Base-by-base conservation (phyloP, 2,113 vertebrate genomes). In the Gallinago paraguaiae region DNA sequence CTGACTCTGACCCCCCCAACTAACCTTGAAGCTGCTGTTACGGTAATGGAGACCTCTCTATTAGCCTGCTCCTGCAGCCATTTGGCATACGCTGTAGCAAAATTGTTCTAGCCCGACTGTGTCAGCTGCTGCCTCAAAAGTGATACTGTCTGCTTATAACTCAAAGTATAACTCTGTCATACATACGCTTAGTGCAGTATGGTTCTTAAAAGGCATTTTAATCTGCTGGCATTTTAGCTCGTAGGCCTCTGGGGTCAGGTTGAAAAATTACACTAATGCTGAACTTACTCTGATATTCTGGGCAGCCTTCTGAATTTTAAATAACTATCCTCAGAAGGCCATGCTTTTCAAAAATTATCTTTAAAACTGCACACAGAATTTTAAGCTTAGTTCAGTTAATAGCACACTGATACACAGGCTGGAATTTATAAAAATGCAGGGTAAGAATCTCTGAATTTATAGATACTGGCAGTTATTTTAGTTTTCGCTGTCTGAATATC, bases 291-390 rank as follows among this genome's bases (percentile, higher is more conserved):
- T 94, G 88, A 94, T 97, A 93, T 92, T 95, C 92, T 94, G 74
- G 92, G 81, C 91, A 94, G 74, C 84, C 77, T 82, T 88, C 83
- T 92, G 96, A 86, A 96, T 97, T 93, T 95, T 94, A 94, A 96
- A 85, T 86, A 85, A 57, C 77, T 91, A 74, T 87, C 41, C 95
- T 94, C 96, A 82, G 83, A 93, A 94, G 88, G 68, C 82, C 89
- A 86, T 1, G 16, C 88, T 90, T 95, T 95, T 93, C 69, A 87
- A 91, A 94, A 94, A 96, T 89, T 92, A 90, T 93, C 91, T 93
- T 93, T 82, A 89, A 89, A 82, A 51, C 60, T 74, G 59, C 93
- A 95, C 23, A 69, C 86, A 87, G 81, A 92, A 87, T 96, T 91
- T 94, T 92, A 81, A 92, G 64, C 67, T 87, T 59, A 31, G 46